Evolutionary conservation across 2,113 vertebrate species (phyloP), one percentile per base, ranked within the genome.

Genomic region (Apus apus): DNA sequence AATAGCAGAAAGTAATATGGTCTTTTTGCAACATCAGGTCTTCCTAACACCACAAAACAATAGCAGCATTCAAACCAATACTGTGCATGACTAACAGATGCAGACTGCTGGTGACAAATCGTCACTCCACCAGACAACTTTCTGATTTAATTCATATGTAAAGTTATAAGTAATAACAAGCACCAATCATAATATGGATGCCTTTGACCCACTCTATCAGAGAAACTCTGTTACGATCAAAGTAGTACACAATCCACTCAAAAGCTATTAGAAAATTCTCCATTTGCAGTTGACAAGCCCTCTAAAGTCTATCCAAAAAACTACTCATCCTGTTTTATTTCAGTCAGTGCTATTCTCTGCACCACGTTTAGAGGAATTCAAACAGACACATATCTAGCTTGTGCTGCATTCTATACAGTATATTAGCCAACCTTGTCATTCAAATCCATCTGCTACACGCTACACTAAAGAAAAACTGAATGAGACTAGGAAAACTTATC

Each of bases 381-480:
- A 32, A 54, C 15, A 77, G 22, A 25, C 12, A 38, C 1, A 1
- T 27, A 40, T 57, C 40, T n/a, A n/a, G n/a, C n/a, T 64, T 34
- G 8, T 50, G 30, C 64, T 74, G 32, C 18, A 72, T 56, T 77
- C 38, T 93, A 11, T 34, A 43, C 0, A 0, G 12, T 32, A 43
- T 7, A 23, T 25, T 46, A 80, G 40, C n/a, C 60, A 71, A 16
- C 36, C 14, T 34, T 30, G 11, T n/a, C 61, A 87, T 74, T 87
- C 56, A 81, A 89, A 71, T 62, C 43, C 70, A 71, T 77, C 40
- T 77, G 40, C 60, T 73, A 30, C 73, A 48, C 1, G 1, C 25
- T 54, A 30, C 81, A 54, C 56, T 77, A 34, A 53, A 89, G 8
- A 45, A 79, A 94, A 90, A 30, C 6, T 87, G 40, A 77, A 66